These are phyloP conservation scores for Esox niger DNA, from an alignment of 2,113 vertebrate genomes.

Conservation along the genomic window DNA sequence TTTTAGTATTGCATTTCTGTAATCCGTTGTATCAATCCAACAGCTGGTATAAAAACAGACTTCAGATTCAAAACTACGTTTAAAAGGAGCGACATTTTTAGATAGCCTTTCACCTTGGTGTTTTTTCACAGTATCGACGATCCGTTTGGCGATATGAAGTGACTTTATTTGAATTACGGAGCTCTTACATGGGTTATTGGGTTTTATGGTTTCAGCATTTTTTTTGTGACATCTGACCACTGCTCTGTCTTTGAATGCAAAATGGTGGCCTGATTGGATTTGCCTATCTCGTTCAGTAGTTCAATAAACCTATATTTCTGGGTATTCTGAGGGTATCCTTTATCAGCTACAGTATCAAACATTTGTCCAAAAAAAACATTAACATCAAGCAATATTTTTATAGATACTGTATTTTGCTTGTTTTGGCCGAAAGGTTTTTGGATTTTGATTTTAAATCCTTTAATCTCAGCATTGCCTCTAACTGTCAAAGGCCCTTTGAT, in stretches of 20 bases:
- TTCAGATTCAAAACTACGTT: not conserved
- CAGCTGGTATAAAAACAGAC: not conserved
- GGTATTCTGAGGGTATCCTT: not conserved
- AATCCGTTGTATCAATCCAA: not conserved
- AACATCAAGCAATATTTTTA: not conserved
- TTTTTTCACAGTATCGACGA: not conserved
- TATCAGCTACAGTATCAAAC: too few relatives aligned
- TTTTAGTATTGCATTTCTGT: too few relatives aligned
- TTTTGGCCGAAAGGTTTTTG: not conserved
- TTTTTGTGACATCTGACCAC: not conserved
- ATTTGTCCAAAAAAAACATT: too few relatives aligned
- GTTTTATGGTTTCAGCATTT: not conserved
- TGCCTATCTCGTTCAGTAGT: not conserved
- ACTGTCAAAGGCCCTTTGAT: conserved; percentile 45
- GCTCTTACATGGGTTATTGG: not conserved
- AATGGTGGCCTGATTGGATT: not conserved
- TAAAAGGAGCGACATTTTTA: not conserved
- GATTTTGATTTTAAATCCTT: conserved; percentile 2
- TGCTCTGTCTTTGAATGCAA: not conserved
- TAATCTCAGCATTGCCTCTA: conserved; percentile 25
- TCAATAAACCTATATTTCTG: not conserved
- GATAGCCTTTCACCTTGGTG: not conserved
- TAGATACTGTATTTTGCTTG: not conserved
- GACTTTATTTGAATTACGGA: not conserved
- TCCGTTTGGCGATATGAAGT: not conserved